Conservation (phyloP, 2,797 vertebrate species). For the Pseudomugil tenellus region DNA sequence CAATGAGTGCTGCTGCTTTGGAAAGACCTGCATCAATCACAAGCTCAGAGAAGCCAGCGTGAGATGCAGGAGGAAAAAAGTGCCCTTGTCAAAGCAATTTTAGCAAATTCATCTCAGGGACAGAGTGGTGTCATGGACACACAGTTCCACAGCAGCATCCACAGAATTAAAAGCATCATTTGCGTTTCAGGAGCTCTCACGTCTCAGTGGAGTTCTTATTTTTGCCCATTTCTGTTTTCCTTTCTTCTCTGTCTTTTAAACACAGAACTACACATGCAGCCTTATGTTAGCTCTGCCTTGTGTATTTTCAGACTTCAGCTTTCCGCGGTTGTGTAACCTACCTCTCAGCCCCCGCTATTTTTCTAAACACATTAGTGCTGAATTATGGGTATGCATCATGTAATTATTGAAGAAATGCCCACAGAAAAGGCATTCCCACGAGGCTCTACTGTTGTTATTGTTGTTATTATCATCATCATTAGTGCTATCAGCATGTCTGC, state of each 20-base stretch:
- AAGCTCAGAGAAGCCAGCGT: constrained; percentile 56
- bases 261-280: constrained; percentile 27
- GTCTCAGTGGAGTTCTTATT: constrained; percentile 56
- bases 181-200: constrained; percentile 48
- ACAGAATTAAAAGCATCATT: constrained; percentile 41
- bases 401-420: constrained; percentile 76
- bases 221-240: constrained; percentile 24
- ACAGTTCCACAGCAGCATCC: constrained; percentile 18
- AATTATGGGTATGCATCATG: constrained; percentile 74
- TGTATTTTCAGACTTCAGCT: constrained; percentile 70
- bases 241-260: background rate
- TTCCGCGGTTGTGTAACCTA: constrained; percentile 61
- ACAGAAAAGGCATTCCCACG: constrained; percentile 68
- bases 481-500: constrained; percentile 67
- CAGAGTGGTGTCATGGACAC: constrained; percentile 18
- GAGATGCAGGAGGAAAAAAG: constrained; percentile 55
- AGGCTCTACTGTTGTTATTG: constrained; percentile 72
- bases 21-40: constrained; percentile 72
- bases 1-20: constrained; percentile 69
- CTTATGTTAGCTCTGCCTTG: constrained; percentile 43
- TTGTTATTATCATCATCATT: constrained; percentile 78
- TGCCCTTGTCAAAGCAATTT: constrained; percentile 63
- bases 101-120: constrained; percentile 45
- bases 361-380: constrained; percentile 71
- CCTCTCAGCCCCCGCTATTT: constrained; percentile 62